Base-by-base conservation (phyloP, 1,140 invertebrate species). In the Drosophila pruinosa region DNA sequence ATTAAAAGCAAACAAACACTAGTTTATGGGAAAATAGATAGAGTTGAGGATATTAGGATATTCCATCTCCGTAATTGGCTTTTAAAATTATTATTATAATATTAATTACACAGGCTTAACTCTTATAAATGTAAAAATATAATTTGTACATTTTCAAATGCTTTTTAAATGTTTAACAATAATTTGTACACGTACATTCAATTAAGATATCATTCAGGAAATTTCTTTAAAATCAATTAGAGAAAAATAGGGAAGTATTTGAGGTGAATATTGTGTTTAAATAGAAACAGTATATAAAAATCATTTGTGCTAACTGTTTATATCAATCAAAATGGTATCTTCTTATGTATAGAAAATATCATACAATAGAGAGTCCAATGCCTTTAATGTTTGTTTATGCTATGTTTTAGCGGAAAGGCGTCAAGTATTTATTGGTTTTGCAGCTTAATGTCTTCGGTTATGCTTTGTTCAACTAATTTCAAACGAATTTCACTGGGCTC, bases 361-460 rank as follows among this genome's bases (percentile, higher is more conserved):
- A 10, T 12, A 21, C 39, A 38, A 41, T 14, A 39, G 19, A 58
- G 24, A 31, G 26, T 31, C 19, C 19, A 34, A 43, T 22, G 12
- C 26, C 36, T 65, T 62, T 39, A 70, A 28, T 52, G n/a, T 57
- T 61, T 82, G 79, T 83, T 78, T 82, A 83, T 62, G 34, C 10
- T 19, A 24, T 0, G 36, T 14, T 31, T 19, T n/a, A 64, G 34
- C 12, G 39, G 52, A 50, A 26, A 26, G 70, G 67, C 70, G 72
- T 85, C 72, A 85, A 69, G 54, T 86, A 86, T 80, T 86, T 86
- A 81, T 86, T 70, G 69, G 50, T 74, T 77, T 47, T 86, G 73
- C 76, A 53, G 47, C 63, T 54, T 72, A 47, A 72, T 78, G 76
- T 63, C 56, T 34, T 70, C 28, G 36, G 22, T 71, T 86, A 64